Base-by-base conservation (phyloP, 2,888 invertebrate species). In the Alloscopus bannaensis region DNA sequence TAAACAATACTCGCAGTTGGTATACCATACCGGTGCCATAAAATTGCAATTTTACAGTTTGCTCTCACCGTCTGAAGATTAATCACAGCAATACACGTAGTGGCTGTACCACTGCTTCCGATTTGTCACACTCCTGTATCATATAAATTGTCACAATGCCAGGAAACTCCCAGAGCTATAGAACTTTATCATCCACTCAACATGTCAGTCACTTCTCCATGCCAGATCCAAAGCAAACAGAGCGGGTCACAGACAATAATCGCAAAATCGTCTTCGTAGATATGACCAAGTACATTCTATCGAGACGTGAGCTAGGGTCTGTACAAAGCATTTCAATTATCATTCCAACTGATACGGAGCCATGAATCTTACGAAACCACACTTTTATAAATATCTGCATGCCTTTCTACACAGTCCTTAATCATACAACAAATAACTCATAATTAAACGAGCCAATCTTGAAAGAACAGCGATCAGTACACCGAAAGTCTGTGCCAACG, bases 251-350 rank as follows among this genome's bases (percentile, higher is more conserved):
- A 40, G 60, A 71, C 69, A 71, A 62, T 24, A 24, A 20, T 22
- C 6, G 6, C 22, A 22, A 6, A 4, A n/a, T 22, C 18, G 60
- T 36, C 59, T 62, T 59, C 60, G n/a, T n/a, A n/a, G n/a, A n/a
- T n/a, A n/a, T n/a, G n/a, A n/a, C n/a, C 28, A 22, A 26, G 28
- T 60, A 29, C 45, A 70, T 45, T 60, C 60, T 47, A 47, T 47
- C 60, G 18, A 70, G 47, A 69, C 24, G 62, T 36, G 29, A 57
- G 18, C n/a, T n/a, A n/a, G n/a, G n/a, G n/a, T n/a, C n/a, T n/a
- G n/a, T n/a, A n/a, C n/a, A 62, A 71, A 71, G 50, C 71, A 71
- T 60, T 71, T 71, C 60, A 71, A 71, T 71, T 71, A 71, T 60
- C 71, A 71, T 60, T 50, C 71, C 71, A 71, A 22, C 47, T 50